phyloP scores from a whole-genome alignment of 2,113 vertebrate species.

The Triplophysa tibetana region DNA sequence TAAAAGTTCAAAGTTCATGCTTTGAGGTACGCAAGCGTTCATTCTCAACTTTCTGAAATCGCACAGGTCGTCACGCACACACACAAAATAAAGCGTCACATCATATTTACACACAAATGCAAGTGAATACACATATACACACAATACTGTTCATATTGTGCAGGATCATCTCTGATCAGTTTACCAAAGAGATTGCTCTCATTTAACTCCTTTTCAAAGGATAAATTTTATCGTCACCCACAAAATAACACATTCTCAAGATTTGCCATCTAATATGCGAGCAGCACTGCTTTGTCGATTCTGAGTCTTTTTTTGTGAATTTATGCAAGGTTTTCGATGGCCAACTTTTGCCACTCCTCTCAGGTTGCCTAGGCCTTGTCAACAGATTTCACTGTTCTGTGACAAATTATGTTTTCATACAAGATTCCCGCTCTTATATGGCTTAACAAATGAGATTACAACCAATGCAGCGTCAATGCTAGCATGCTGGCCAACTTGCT shows the following conservation, averaged over 20 bases:
- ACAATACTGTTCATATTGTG: conserved; percentile 31
- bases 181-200: neutral
- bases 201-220: conserved; percentile 21
- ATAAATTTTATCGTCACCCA: conserved; percentile 16
- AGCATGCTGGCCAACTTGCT: conserved; percentile 45
- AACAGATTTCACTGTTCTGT: neutral
- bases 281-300: neutral
- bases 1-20: conserved; percentile 80
- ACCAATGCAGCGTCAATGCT: conserved; percentile 31
- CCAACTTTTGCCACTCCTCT: neutral
- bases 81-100: conserved; percentile 56
- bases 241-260: conserved; percentile 34
- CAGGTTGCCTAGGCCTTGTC: neutral
- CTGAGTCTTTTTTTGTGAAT: neutral
- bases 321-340: neutral
- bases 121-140: conserved; percentile 38
- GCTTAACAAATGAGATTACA: conserved; percentile 16
- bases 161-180: conserved; percentile 30
- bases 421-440: conserved; percentile 23
- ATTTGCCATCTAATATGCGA: conserved; percentile 31
- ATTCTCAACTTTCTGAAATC: conserved; percentile 52
- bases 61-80: conserved; percentile 40
- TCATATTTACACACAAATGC: conserved; percentile 70
- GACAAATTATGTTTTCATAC: conserved; percentile 9
- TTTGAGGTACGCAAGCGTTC: conserved; percentile 84